These are phyloP conservation scores for Calyptommatus sinebrachiatus DNA, from an alignment of 2,113 vertebrate genomes.

Conservation along the genomic window DNA sequence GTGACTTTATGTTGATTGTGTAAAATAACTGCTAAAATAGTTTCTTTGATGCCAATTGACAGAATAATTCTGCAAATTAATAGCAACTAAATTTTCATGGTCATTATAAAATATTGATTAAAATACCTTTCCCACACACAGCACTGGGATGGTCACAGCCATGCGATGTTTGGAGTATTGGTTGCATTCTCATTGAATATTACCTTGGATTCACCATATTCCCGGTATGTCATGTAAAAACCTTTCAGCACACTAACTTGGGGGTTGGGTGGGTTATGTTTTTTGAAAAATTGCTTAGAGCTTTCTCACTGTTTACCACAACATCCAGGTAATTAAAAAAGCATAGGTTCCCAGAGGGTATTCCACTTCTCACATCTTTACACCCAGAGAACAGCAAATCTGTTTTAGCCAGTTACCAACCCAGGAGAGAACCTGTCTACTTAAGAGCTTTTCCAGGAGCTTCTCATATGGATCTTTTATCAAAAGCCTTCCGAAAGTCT, in stretches of 20 bases:
- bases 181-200: slow-evolving; percentile 86
- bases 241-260: not conserved
- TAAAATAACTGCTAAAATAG: too few relatives aligned
- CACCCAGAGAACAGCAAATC: too few relatives aligned
- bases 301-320: too few relatives aligned
- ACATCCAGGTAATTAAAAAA: too few relatives aligned
- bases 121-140: slow-evolving; percentile 47
- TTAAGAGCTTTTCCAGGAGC: too few relatives aligned
- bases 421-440: too few relatives aligned
- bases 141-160: slow-evolving; percentile 86
- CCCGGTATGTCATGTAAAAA: slow-evolving; percentile 69
- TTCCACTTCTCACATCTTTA: too few relatives aligned
- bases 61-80: not conserved
- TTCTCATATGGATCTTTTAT: too few relatives aligned
- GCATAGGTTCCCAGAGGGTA: too few relatives aligned
- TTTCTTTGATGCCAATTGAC: not conserved
- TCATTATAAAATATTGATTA: not conserved
- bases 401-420: too few relatives aligned
- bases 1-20: too few relatives aligned
- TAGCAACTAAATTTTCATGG: not conserved
- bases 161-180: slow-evolving; percentile 87
- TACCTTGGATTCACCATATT: slow-evolving; percentile 85
- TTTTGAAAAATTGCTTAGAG: not conserved
- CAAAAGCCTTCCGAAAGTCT: too few relatives aligned
- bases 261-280: not conserved